Conservation (phyloP, 2,797 vertebrate species). For the Hemibagrus guttatus region DNA sequence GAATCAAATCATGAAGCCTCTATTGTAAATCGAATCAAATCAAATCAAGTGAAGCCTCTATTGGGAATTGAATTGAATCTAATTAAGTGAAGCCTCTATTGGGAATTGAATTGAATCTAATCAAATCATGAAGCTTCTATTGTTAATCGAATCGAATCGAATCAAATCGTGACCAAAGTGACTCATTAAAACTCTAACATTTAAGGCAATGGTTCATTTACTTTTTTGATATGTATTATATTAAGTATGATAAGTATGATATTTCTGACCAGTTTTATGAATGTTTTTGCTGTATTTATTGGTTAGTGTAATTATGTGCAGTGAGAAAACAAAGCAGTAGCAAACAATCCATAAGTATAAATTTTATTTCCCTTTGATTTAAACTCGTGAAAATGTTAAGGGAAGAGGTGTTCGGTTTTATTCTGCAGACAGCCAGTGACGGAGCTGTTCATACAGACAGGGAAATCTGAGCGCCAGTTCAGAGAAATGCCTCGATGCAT, state of each 20-base stretch:
- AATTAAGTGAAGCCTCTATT: no score
- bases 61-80: no score
- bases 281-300: not conserved
- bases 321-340: not conserved
- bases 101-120: no score
- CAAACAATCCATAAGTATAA: not conserved
- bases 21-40: not conserved
- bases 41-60: no score
- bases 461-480: not conserved
- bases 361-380: not conserved
- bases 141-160: not conserved
- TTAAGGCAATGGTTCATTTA: not conserved
- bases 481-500: not conserved
- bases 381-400: not conserved
- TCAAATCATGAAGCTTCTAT: no score
- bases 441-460: not conserved
- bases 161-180: not conserved
- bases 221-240: no score
- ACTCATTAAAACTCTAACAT: not conserved
- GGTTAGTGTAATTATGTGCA: not conserved
- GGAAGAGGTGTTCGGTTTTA: not conserved
- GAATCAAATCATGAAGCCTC: not conserved
- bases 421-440: not conserved
- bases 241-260: no score
- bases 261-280: not conserved